Evolutionary conservation across 2,797 vertebrate genomes (phyloP).

Genomic region (Threskiornis aethiopicus): DNA sequence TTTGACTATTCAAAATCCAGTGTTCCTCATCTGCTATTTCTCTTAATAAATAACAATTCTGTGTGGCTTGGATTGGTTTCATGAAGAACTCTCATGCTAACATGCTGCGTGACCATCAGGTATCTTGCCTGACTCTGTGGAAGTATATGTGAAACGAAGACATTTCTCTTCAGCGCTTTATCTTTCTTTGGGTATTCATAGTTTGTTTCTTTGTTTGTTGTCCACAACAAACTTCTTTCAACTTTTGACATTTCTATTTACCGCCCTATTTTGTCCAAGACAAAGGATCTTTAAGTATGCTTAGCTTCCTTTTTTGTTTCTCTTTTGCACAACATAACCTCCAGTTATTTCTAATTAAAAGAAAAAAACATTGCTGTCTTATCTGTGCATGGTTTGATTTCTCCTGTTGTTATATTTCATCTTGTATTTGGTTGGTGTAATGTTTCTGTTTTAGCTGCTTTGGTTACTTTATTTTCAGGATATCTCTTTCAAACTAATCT

Average conservation of each 20-base stretch:
- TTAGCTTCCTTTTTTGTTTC: neutral
- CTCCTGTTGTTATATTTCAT: neutral
- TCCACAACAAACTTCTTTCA: neutral
- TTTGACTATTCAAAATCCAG: neutral
- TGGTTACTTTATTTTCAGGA: neutral
- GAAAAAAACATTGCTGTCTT: neutral
- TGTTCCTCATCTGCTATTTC: neutral
- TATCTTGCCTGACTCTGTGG: neutral
- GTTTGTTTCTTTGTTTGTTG: neutral
- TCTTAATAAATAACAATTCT: neutral
- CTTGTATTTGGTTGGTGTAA: neutral
- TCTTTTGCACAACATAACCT: neutral
- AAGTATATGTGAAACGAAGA: neutral
- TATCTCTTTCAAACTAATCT: neutral
- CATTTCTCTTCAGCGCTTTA: neutral
- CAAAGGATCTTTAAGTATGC: neutral
- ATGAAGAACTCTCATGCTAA: neutral
- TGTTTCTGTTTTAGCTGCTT: neutral
- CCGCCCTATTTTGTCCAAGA: neutral
- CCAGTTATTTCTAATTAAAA: neutral
- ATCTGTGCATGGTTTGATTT: neutral
- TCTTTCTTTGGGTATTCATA: neutral
- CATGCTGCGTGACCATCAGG: neutral
- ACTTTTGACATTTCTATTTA: neutral
- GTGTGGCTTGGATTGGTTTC: neutral